These are phyloP conservation scores for Mesaphorura yosii DNA, from an alignment of 1,140 invertebrate species.

Conservation along the genomic window DNA sequence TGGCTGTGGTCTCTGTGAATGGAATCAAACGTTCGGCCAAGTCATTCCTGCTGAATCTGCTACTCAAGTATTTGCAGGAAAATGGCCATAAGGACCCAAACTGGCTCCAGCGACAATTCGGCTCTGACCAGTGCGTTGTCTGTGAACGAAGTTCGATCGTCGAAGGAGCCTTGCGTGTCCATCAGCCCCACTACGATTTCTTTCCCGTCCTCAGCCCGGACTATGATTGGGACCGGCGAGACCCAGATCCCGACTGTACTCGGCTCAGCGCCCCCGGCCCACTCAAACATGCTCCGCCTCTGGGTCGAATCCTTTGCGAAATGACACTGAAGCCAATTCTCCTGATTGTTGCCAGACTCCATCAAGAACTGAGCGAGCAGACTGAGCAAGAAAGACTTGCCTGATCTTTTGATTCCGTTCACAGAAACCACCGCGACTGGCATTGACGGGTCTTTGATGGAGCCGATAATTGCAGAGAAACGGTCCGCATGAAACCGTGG, in stretches of 20 bases:
- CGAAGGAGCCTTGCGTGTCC: slow-evolving; percentile 54
- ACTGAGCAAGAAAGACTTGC: slow-evolving; percentile 2
- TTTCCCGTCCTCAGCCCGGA: slow-evolving; percentile 27
- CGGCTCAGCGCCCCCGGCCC: slow-evolving; percentile 44
- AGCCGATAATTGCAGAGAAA: too few relatives aligned
- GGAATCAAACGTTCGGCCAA: slow-evolving; percentile 1
- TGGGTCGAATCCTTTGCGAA: too few relatives aligned
- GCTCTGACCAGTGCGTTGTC: slow-evolving; percentile 53
- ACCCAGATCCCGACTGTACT: slow-evolving; percentile 49
- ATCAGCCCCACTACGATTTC: slow-evolving; percentile 45
- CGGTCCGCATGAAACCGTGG: too few relatives aligned
- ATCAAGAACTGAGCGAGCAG: not conserved
- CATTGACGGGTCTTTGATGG: too few relatives aligned
- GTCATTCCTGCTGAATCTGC: not conserved
- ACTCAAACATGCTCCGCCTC: too few relatives aligned
- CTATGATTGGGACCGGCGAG: slow-evolving; percentile 46
- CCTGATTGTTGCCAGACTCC: too few relatives aligned
- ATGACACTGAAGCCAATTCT: too few relatives aligned
- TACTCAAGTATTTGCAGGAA: not conserved
- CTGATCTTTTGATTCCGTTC: not conserved
- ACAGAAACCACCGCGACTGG: slow-evolving; percentile 2
- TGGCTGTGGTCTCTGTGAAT: slow-evolving; percentile 4
- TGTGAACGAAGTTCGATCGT: slow-evolving; percentile 47
- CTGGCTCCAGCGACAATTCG: too few relatives aligned
- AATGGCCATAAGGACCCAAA: too few relatives aligned